phyloP scores from a whole-genome alignment of 2,888 invertebrate genomes.

The Tetragonula carbonaria region DNA sequence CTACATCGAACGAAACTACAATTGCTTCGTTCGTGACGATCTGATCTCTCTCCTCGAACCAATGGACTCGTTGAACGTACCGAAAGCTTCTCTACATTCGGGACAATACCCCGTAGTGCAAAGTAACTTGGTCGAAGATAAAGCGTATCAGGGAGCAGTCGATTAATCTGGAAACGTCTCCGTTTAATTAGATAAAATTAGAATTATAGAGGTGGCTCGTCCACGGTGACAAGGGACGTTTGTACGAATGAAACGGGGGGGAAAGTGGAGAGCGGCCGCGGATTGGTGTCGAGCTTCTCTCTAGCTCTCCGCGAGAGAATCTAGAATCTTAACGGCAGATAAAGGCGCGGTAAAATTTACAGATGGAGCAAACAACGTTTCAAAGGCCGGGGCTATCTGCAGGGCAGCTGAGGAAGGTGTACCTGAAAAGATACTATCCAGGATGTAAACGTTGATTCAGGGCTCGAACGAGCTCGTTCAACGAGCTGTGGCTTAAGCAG shows the following conservation, averaged over 20 bases:
- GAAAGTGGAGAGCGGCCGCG: not conserved
- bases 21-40: not conserved
- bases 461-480: constrained; percentile 44
- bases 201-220: not conserved
- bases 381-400: constrained; percentile 33
- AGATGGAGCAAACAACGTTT: constrained; percentile 18
- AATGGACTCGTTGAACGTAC: not conserved
- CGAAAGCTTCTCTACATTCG: not conserved
- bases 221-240: not conserved
- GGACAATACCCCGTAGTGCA: not conserved
- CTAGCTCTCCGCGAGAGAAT: not conserved
- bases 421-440: constrained; percentile 30
- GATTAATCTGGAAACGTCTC: not conserved
- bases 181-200: constrained; percentile 1
- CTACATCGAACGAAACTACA: not conserved
- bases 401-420: constrained; percentile 23
- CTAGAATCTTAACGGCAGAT: constrained; percentile 14
- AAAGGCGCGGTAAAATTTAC: constrained; percentile 22
- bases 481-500: constrained; percentile 29
- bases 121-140: not conserved
- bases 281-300: not conserved
- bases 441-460: constrained; percentile 33
- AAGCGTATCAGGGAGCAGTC: not conserved
- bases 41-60: not conserved
- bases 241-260: not conserved